Evolutionary conservation across 2,888 invertebrate genomes (phyloP), one percentile per base, ranked within the genome.

Genomic region (Theodoxus fluviatilis): DNA sequence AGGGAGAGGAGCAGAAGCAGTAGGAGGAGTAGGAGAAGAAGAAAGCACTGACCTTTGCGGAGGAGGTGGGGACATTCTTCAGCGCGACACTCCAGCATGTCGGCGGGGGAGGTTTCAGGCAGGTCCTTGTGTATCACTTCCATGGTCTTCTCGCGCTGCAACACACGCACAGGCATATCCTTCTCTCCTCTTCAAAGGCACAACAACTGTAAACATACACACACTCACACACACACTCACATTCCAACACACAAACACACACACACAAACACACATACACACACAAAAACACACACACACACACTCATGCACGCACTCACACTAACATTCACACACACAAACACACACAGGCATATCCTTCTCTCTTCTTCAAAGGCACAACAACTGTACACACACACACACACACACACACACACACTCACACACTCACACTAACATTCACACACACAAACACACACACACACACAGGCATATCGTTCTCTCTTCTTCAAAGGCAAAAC

Each of bases 1-100:
- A n/a, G n/a, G n/a, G n/a, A n/a, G n/a, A n/a, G n/a, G n/a, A n/a
- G n/a, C n/a, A n/a, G n/a, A n/a, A n/a, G n/a, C n/a, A n/a, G n/a
- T n/a, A n/a, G n/a, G n/a, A n/a, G n/a, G n/a, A n/a, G n/a, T n/a
- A n/a, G n/a, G n/a, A n/a, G n/a, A n/a, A n/a, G n/a, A n/a, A n/a
- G 28, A 33, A n/a, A 33, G 33, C 15, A 68, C 70, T 68, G 89
- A 84, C 92, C 92, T 87, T 92, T 91, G 63, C 91, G 89, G 52
- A 94, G 85, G 18, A 93, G 87, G 64, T 90, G 86, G 0, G 94
- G 93, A 83, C 94, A 94, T 73, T 91, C 89, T 77, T 92, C 90
- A 47, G 89, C 91, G 72, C 87, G 86, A 84, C 88, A 92, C 77
- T 89, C 90, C 74, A 88, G 73, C 69, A 76, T 69, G 71, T 83